These are phyloP conservation scores for Drosophila hawaiiensis DNA, from an alignment of 2,888 invertebrate genomes.

Conservation along the genomic window DNA sequence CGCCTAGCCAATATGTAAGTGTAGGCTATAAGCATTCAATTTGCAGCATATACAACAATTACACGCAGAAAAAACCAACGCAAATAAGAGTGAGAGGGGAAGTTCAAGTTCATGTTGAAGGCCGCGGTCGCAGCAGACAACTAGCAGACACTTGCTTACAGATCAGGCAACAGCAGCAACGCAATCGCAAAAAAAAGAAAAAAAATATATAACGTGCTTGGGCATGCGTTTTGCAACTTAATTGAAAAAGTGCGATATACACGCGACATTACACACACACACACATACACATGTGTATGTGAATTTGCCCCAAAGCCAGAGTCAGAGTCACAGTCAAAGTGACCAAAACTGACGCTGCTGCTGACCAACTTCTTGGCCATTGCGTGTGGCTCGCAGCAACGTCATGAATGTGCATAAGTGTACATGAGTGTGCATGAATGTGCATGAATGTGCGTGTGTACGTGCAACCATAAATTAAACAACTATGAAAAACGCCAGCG, in stretches of 20 bases:
- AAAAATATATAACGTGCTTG: conserved; percentile 70
- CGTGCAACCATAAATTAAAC: conserved; percentile 52
- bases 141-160: conserved; percentile 58
- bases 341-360: conserved; percentile 47
- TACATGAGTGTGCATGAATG: conserved; percentile 13
- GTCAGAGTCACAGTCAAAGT: conserved; percentile 55
- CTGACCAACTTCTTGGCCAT: conserved; percentile 68
- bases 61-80: conserved; percentile 35
- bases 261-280: conserved; percentile 65
- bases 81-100: conserved; percentile 19
- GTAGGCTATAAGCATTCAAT: conserved; percentile 14
- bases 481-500: conserved; percentile 21
- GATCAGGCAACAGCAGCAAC: conserved; percentile 44
- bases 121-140: conserved; percentile 58
- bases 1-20: conserved; percentile 17
- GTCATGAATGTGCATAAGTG: conserved; percentile 28
- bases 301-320: conserved; percentile 26
- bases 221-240: conserved; percentile 78
- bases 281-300: background rate
- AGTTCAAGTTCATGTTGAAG: conserved; percentile 77
- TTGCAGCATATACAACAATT: conserved; percentile 55
- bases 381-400: conserved; percentile 50
- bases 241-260: conserved; percentile 81
- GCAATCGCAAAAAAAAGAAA: conserved; percentile 9
- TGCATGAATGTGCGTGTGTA: conserved; percentile 28